Percentiles rank a stretch among this genome's conserved stretches.
These are phyloP conservation scores for Hypena proboscidalis DNA, from an alignment of 2,888 invertebrate genomes.

Conservation along the genomic window DNA sequence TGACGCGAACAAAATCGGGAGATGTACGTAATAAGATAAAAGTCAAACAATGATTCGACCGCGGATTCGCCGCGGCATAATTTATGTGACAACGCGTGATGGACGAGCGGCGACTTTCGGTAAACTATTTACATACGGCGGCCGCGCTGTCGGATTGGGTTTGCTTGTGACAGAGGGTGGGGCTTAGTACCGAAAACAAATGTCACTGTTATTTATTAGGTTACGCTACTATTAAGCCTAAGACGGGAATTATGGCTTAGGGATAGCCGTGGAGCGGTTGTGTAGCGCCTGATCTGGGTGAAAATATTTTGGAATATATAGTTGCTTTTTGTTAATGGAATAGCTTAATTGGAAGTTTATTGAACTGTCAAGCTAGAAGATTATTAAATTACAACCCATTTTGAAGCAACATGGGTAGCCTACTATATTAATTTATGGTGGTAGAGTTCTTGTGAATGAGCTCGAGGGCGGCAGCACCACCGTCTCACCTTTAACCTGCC, in stretches of 20 bases:
- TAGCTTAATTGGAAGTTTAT: too few relatives aligned
- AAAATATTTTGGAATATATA: slow-evolving; percentile 20
- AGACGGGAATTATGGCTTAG: slow-evolving; percentile 70
- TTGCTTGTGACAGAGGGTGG: slow-evolving; percentile 83
- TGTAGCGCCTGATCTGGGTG: slow-evolving; percentile 29
- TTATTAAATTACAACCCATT: too few relatives aligned
- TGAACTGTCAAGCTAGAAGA: too few relatives aligned
- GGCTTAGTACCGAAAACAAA: slow-evolving; percentile 84
- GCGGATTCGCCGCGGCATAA: slow-evolving; percentile 86
- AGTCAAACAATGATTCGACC: slow-evolving; percentile 85
- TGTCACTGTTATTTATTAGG: slow-evolving; percentile 85
- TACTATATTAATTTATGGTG: too few relatives aligned
- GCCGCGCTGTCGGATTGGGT: slow-evolving; percentile 83
- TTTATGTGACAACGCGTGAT: slow-evolving; percentile 86
- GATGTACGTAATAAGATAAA: slow-evolving; percentile 86
- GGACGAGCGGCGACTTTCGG: slow-evolving; percentile 85
- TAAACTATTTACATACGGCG: slow-evolving; percentile 85
- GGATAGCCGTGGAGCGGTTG: slow-evolving; percentile 43
- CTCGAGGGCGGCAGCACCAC: too few relatives aligned
- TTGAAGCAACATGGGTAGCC: too few relatives aligned
- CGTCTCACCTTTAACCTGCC: too few relatives aligned
- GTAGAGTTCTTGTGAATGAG: too few relatives aligned
- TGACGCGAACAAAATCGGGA: slow-evolving; percentile 86
- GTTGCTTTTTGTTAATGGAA: too few relatives aligned
- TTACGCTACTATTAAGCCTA: slow-evolving; percentile 78